Conservation (phyloP, 1,140 invertebrate species). For the Drosophila pallidifrons region DNA sequence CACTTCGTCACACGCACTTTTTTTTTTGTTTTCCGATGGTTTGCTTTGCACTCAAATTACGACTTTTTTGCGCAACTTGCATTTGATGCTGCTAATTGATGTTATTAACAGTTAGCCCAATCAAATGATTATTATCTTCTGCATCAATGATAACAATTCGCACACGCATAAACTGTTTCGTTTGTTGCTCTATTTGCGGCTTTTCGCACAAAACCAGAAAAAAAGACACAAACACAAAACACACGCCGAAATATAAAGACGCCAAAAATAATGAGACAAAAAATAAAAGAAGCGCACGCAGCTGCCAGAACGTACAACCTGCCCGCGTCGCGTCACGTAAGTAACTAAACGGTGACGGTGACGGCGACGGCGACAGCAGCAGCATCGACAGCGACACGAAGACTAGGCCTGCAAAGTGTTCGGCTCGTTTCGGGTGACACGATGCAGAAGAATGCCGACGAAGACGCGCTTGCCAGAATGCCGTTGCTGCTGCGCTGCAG, state of each 20-base stretch:
- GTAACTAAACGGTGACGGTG: constrained; percentile 46
- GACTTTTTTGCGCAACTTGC: constrained; percentile 29
- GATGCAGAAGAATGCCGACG: constrained; percentile 13
- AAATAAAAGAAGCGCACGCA: constrained; percentile 12
- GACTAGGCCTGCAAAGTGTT: constrained; percentile 11
- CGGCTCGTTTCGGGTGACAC: constrained; percentile 14
- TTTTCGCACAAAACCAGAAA: constrained; percentile 12
- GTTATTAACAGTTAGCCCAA: constrained; percentile 31
- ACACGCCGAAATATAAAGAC: constrained; percentile 30
- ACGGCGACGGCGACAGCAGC: not conserved
- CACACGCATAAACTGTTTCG: constrained; percentile 16
- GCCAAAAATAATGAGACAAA: constrained; percentile 28
- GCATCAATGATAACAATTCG: constrained; percentile 39
- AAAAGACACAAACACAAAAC: constrained; percentile 17
- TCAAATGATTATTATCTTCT: constrained; percentile 22
- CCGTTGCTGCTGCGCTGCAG: not conserved
- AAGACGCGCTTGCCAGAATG: constrained; percentile 25
- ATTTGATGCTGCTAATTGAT: constrained; percentile 21
- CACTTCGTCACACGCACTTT: constrained; percentile 29
- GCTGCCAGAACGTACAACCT: constrained; percentile 37
- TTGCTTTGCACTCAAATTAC: constrained; percentile 17
- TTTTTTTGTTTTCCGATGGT: not conserved
- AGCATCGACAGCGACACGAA: not conserved
- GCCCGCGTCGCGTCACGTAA: constrained; percentile 52
- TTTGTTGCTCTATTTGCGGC: not conserved